Conservation (phyloP, 2,888 invertebrate genomes). For the Galerucella calmariensis region DNA sequence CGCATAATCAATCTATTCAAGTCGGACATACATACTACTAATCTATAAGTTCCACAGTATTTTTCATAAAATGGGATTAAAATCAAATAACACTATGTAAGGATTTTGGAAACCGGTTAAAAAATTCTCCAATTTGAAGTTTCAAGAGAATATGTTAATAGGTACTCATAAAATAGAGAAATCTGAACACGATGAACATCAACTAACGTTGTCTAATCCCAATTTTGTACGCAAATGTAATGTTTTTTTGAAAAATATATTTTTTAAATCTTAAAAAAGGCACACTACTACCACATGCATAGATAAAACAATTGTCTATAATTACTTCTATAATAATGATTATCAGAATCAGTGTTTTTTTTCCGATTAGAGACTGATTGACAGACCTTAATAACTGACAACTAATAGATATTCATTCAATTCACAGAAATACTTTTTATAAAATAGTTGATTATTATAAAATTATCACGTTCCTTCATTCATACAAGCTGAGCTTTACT, state of each 20-base stretch:
- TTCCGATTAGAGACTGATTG: conserved; percentile 17
- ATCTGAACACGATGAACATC: not conserved
- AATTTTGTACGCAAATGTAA: conserved; percentile 1
- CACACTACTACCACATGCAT: conserved; percentile 20
- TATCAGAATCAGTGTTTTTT: conserved; percentile 15
- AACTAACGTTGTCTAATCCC: not conserved
- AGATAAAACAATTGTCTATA: conserved; percentile 7
- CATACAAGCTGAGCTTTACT: conserved; percentile 63
- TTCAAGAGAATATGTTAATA: not conserved
- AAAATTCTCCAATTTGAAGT: too few relatives aligned
- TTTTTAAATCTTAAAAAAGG: conserved; percentile 17
- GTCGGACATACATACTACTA: not conserved
- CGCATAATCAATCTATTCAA: not conserved
- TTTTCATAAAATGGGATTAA: not conserved
- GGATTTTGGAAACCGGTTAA: not conserved
- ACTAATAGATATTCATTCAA: conserved; percentile 58
- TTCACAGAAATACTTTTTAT: conserved; percentile 60
- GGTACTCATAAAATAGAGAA: not conserved
- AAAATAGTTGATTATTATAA: conserved; percentile 65
- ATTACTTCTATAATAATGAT: conserved; percentile 13
- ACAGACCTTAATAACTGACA: conserved; percentile 58
- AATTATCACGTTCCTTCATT: conserved; percentile 65
- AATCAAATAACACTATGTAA: not conserved
- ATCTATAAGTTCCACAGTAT: not conserved
- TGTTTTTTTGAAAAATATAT: conserved; percentile 9